Conservation (phyloP, 2,797 vertebrate species). For the Sternarchorhynchus goeldii region DNA sequence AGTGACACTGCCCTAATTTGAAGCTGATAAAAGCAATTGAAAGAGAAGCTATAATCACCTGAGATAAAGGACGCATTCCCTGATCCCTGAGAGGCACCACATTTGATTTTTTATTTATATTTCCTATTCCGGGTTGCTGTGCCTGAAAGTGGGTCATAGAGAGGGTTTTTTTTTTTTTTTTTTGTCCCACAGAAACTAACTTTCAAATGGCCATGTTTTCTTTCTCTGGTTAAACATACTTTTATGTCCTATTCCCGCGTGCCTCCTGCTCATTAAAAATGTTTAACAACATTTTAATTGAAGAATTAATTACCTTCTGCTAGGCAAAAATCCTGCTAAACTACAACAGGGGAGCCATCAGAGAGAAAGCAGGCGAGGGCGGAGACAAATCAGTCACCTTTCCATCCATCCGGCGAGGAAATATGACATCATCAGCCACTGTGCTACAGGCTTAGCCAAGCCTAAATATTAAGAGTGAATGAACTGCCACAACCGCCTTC, state of each 20-base stretch:
- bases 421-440: slow-evolving; percentile 69
- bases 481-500: too few species aligned
- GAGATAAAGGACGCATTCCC: slow-evolving; percentile 79
- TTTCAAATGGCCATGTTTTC: slow-evolving; percentile 76
- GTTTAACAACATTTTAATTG: slow-evolving; percentile 90
- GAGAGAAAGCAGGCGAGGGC: slow-evolving; percentile 57
- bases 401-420: slow-evolving; percentile 50
- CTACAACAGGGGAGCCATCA: slow-evolving; percentile 80
- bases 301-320: slow-evolving; percentile 88
- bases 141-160: slow-evolving; percentile 77
- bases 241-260: slow-evolving; percentile 77
- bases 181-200: slow-evolving; percentile 66
- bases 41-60: slow-evolving; percentile 78
- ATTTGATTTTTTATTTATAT: slow-evolving; percentile 80
- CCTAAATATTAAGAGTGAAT: background rate
- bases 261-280: slow-evolving; percentile 86
- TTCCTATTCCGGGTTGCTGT: slow-evolving; percentile 60
- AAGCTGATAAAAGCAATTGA: slow-evolving; percentile 59
- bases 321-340: slow-evolving; percentile 79
- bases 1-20: slow-evolving; percentile 79
- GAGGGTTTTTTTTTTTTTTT: slow-evolving; percentile 57
- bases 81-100: slow-evolving; percentile 67
- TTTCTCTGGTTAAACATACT: slow-evolving; percentile 80
- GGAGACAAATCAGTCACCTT: slow-evolving; percentile 41
- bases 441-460: slow-evolving; percentile 10